Evolutionary conservation across 2,888 invertebrate species (phyloP).

Genomic region (Osmoderma eremita): DNA sequence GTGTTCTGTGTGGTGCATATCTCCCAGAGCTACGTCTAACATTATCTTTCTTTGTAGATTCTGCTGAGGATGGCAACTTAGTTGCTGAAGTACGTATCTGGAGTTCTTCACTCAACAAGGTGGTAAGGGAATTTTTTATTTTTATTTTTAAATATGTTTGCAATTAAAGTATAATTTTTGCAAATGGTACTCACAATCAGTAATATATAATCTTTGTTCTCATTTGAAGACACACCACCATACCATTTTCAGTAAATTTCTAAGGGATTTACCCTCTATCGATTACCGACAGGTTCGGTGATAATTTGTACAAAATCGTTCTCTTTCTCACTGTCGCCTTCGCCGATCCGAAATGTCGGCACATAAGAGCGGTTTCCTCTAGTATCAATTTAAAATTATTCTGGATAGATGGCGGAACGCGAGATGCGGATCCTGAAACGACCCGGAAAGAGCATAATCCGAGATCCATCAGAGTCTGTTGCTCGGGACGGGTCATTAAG

Average conservation of each 20-base stretch:
- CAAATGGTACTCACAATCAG: no score
- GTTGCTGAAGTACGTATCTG: no score
- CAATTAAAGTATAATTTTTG: no score
- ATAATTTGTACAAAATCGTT: constrained; percentile 30
- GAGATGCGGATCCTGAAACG: constrained; percentile 24
- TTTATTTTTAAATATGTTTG: no score
- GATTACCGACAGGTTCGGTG: neutral
- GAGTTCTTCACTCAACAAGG: no score
- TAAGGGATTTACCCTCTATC: constrained; percentile 2
- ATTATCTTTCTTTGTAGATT: no score
- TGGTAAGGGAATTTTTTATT: no score
- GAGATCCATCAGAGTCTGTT: constrained; percentile 36
- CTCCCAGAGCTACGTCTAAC: no score
- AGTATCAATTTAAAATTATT: constrained; percentile 38
- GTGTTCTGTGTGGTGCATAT: no score
- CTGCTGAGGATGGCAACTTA: no score
- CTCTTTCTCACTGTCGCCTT: constrained; percentile 34
- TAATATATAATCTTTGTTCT: no score
- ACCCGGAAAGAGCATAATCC: constrained; percentile 23
- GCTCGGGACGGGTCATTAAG: constrained; percentile 48
- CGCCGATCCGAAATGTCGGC: constrained; percentile 23
- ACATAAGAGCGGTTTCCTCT: constrained; percentile 16
- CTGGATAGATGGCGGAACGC: constrained; percentile 26
- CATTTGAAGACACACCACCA: no score
- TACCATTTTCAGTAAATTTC: constrained; percentile 20